Percentiles rank a stretch among this genome's conserved stretches.
Evolutionary conservation across 2,113 vertebrate species (phyloP).

Genomic region (Perca schrenkii): DNA sequence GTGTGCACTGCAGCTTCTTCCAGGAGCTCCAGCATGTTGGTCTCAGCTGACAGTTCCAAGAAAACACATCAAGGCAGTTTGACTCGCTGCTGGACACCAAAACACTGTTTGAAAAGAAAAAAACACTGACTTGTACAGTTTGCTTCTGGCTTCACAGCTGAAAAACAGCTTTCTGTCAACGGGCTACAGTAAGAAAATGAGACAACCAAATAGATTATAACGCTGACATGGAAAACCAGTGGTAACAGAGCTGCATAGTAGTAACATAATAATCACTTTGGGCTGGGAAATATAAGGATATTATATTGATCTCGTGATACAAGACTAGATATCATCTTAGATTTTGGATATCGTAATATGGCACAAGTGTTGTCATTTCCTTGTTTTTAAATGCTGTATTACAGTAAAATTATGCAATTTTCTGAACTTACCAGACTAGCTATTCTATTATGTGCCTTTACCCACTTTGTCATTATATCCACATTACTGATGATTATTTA

Average conservation of each 20-base stretch:
- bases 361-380: too few relatives aligned
- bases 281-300: too few relatives aligned
- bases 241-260: not conserved
- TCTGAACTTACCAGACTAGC: too few relatives aligned
- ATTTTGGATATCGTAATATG: too few relatives aligned
- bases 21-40: slow-evolving; percentile 15
- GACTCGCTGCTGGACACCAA: slow-evolving; percentile 53
- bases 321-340: too few relatives aligned
- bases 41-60: slow-evolving; percentile 29
- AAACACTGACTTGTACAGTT: not conserved
- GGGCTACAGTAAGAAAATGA: not conserved
- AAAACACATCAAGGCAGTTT: slow-evolving; percentile 48
- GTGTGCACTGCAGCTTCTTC: not conserved
- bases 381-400: too few relatives aligned
- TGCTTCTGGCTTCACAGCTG: slow-evolving; percentile 3
- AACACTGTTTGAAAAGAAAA: slow-evolving; percentile 24
- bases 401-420: too few relatives aligned
- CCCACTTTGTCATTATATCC: too few relatives aligned
- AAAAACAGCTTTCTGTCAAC: not conserved
- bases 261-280: too few relatives aligned
- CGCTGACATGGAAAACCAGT: not conserved
- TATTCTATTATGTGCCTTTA: too few relatives aligned
- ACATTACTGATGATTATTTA: too few relatives aligned
- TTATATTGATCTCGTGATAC: too few relatives aligned
- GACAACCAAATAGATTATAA: not conserved